These are phyloP conservation scores for Chinchilla lanigera DNA, from an alignment of 2,113 vertebrate genomes.

Conservation along the genomic window DNA sequence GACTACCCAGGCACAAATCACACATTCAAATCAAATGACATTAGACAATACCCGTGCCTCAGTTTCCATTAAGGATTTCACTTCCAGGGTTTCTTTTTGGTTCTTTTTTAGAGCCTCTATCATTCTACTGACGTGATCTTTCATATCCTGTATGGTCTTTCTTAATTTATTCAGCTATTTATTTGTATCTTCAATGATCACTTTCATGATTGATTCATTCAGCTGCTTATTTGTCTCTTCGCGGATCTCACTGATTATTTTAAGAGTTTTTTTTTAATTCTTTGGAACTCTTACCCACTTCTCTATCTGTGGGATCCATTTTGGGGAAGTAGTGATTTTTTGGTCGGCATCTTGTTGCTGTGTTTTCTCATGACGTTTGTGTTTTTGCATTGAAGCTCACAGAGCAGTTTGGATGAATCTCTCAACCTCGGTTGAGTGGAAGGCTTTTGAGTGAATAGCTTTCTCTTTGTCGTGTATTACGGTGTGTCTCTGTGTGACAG, in stretches of 20 bases:
- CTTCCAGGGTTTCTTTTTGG: background rate
- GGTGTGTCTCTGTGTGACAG: background rate
- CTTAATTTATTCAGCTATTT: background rate
- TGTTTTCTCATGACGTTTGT: background rate
- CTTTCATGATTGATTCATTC: background rate
- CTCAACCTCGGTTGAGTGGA: background rate
- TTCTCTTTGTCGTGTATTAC: background rate
- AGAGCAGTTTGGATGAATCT: background rate
- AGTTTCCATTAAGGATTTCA: background rate
- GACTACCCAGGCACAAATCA: fast-evolving
- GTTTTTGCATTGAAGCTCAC: background rate
- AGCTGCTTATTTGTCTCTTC: background rate
- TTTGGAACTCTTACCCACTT: background rate
- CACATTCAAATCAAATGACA: fast-evolving
- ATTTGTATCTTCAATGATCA: background rate
- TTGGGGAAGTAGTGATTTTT: background rate
- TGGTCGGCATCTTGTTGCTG: background rate
- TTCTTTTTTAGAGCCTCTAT: background rate
- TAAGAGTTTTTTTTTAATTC: background rate
- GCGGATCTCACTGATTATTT: background rate
- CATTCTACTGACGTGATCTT: background rate
- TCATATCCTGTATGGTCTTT: background rate
- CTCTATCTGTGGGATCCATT: background rate
- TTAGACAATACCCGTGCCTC: background rate
- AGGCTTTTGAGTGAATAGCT: background rate